Conservation (phyloP, 2,888 invertebrate genomes). For the Meganola albula region DNA sequence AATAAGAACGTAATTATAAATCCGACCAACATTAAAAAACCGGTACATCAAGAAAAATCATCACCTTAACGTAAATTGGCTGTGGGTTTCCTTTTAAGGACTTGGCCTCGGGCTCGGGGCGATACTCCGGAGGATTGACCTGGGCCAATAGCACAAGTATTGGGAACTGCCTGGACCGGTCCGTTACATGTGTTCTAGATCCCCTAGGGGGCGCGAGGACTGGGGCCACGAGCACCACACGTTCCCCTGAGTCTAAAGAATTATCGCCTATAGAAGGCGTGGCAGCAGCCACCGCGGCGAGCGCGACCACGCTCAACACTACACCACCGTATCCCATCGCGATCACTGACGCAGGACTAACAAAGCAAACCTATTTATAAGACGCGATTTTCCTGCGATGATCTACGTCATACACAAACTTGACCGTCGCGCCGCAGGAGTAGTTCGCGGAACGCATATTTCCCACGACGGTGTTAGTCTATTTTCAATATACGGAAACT, state of each 20-base stretch:
- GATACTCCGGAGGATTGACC: constrained; percentile 32
- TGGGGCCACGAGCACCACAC: constrained; percentile 59
- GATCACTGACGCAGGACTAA: constrained; percentile 61
- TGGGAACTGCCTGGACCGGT: constrained; percentile 63
- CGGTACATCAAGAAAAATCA: constrained; percentile 15
- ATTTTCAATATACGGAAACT: constrained; percentile 22
- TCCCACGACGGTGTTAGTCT: constrained; percentile 51
- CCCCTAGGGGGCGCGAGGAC: constrained; percentile 64
- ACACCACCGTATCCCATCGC: constrained; percentile 60
- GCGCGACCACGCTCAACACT: constrained; percentile 49
- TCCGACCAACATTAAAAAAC: too few species aligned
- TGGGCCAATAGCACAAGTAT: constrained; percentile 57
- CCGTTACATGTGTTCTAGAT: constrained; percentile 49
- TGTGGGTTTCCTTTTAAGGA: constrained; percentile 47
- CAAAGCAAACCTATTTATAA: constrained; percentile 66
- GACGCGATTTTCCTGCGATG: constrained; percentile 49
- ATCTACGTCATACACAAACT: constrained; percentile 44
- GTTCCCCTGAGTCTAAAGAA: constrained; percentile 49
- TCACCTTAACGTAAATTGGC: constrained; percentile 67
- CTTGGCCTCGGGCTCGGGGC: constrained; percentile 49
- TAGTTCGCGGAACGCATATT: constrained; percentile 37
- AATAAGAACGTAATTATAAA: too few species aligned
- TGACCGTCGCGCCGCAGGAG: constrained; percentile 35
- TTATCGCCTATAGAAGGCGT: constrained; percentile 55
- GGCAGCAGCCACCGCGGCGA: constrained; percentile 42